These are phyloP conservation scores for Panopea generosa DNA, from an alignment of 2,888 invertebrate species.

Conservation along the genomic window DNA sequence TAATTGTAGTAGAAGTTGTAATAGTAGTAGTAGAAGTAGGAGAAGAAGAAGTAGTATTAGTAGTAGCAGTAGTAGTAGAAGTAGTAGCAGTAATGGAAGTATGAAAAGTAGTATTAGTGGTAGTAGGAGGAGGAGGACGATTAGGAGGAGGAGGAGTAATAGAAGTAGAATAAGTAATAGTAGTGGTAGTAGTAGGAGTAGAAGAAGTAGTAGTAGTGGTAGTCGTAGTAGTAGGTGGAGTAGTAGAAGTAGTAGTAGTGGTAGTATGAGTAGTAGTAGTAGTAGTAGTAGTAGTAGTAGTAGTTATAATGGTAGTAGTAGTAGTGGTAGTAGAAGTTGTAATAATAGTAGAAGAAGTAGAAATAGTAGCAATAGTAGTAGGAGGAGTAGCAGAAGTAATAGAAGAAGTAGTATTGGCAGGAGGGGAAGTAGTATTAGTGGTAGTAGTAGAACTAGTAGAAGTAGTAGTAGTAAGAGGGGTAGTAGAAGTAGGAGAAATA, in stretches of 20 bases:
- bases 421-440: slow-evolving; percentile 3
- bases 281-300: neutral
- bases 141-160: slow-evolving; percentile 8
- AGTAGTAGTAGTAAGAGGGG: slow-evolving; percentile 19
- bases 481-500: slow-evolving; percentile 25
- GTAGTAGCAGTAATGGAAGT: slow-evolving; percentile 1
- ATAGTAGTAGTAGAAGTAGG: slow-evolving; percentile 26
- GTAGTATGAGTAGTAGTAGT: neutral
- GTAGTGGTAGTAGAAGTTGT: slow-evolving; percentile 6
- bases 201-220: slow-evolving; percentile 13
- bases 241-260: neutral
- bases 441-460: slow-evolving; percentile 29
- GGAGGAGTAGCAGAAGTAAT: slow-evolving; percentile 5
- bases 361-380: slow-evolving; percentile 15
- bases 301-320: slow-evolving; percentile 3
- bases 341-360: neutral
- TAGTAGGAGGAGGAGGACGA: slow-evolving; percentile 16
- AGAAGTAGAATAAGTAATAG: neutral
- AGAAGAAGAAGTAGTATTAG: slow-evolving; percentile 20
- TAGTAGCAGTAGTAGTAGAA: slow-evolving; percentile 16
- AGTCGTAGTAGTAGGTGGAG: slow-evolving; percentile 19
- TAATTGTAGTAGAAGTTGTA: slow-evolving; percentile 24
- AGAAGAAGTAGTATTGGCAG: slow-evolving; percentile 23
- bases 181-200: slow-evolving; percentile 3
- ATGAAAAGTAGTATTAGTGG: slow-evolving; percentile 13